Evolutionary conservation across 1,140 invertebrate species (phyloP).

Genomic region (Acyrthosiphon pisum): DNA sequence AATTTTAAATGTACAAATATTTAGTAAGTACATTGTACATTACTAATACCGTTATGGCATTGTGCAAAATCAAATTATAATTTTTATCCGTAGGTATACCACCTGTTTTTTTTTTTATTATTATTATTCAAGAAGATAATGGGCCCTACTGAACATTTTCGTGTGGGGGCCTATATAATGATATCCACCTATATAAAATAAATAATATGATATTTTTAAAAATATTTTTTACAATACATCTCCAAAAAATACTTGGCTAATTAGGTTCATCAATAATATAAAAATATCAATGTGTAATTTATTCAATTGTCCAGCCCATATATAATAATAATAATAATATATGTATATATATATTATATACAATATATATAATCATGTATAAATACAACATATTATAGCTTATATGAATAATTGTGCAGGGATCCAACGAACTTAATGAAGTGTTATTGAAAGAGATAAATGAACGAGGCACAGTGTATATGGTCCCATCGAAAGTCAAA

Average conservation of each 20-base stretch:
- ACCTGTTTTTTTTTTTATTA: too few species aligned
- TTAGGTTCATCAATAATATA: neutral
- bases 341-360: too few species aligned
- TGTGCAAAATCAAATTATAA: neutral
- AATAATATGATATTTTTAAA: neutral
- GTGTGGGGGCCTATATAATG: too few species aligned
- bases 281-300: neutral
- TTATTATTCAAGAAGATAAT: too few species aligned
- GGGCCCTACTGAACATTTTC: too few species aligned
- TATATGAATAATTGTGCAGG: slow-evolving; percentile 64
- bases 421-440: slow-evolving; percentile 85
- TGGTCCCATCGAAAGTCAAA: slow-evolving; percentile 89
- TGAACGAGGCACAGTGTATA: slow-evolving; percentile 88
- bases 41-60: neutral
- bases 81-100: neutral
- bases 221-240: neutral
- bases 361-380: neutral
- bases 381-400: neutral
- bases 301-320: neutral
- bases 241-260: neutral
- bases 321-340: too few species aligned
- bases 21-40: neutral
- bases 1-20: neutral
- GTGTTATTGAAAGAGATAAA: slow-evolving; percentile 85
- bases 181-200: neutral